Evolutionary conservation across 2,113 vertebrate species (phyloP).

Genomic region (Pterocles orientalis): DNA sequence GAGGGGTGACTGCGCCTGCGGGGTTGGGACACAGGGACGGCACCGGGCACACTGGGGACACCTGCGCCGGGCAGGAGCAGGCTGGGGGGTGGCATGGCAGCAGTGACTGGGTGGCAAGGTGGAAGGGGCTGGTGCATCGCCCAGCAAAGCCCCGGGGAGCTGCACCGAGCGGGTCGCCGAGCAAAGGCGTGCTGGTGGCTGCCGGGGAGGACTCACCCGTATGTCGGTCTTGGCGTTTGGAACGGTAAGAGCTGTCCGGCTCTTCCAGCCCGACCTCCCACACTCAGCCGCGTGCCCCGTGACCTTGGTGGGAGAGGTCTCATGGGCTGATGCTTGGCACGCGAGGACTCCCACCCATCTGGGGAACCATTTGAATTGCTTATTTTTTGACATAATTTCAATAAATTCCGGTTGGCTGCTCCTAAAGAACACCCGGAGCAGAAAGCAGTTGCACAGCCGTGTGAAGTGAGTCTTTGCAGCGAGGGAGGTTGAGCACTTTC

Average conservation of each 20-base stretch:
- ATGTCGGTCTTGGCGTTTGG: background rate
- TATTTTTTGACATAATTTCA: slow-evolving; percentile 51
- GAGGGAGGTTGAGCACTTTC: slow-evolving; percentile 47
- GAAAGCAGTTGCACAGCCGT: slow-evolving; percentile 45
- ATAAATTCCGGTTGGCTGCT: slow-evolving; percentile 71
- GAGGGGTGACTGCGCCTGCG: background rate
- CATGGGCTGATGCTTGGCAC: slow-evolving; percentile 52
- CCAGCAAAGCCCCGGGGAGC: rapidly evolving
- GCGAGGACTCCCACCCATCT: slow-evolving; percentile 41
- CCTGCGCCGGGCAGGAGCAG: background rate
- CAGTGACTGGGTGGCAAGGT: background rate
- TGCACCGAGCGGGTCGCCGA: rapidly evolving
- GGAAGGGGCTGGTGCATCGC: background rate
- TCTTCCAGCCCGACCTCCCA: slow-evolving; percentile 13
- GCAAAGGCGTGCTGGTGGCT: rapidly evolving
- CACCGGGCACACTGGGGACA: background rate
- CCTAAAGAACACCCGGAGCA: slow-evolving; percentile 63
- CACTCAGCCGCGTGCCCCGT: background rate
- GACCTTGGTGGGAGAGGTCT: slow-evolving; percentile 22
- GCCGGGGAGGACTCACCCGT: background rate
- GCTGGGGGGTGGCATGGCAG: background rate
- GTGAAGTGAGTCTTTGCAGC: slow-evolving; percentile 54
- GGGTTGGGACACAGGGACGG: too few species aligned
- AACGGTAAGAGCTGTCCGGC: slow-evolving; percentile 1
- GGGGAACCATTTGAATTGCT: slow-evolving; percentile 20